Conservation (phyloP, 1,140 invertebrate species). For the Papilio dardanus region DNA sequence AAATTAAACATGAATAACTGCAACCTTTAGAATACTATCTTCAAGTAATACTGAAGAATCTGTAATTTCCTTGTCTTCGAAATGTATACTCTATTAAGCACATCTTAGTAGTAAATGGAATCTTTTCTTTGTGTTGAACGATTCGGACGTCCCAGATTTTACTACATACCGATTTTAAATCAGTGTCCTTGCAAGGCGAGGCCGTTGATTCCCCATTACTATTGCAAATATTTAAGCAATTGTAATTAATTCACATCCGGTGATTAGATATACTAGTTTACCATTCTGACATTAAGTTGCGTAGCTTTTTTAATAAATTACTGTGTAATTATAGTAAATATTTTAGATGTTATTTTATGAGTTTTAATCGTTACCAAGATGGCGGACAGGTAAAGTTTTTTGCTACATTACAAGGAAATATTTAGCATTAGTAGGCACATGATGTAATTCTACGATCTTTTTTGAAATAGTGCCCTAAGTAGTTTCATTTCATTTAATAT, state of each 20-base stretch:
- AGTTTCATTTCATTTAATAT: background rate
- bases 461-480: background rate
- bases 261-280: constrained; percentile 2
- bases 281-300: background rate
- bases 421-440: background rate
- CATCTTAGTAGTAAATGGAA: too few relatives aligned
- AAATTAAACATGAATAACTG: too few relatives aligned
- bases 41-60: too few relatives aligned
- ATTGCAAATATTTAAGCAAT: background rate
- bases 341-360: too few relatives aligned
- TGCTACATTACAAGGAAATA: too few relatives aligned
- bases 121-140: too few relatives aligned
- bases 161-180: too few relatives aligned
- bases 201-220: background rate
- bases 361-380: background rate
- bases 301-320: background rate
- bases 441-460: background rate
- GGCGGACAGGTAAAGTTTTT: background rate
- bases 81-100: too few relatives aligned
- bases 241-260: constrained; percentile 17
- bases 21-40: too few relatives aligned
- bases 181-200: background rate
- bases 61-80: too few relatives aligned
- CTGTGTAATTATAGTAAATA: too few relatives aligned
- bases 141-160: too few relatives aligned